Evolutionary conservation across 2,888 invertebrate genomes (phyloP), one percentile per base, ranked within the genome.

Genomic region (Acleris sparsana): DNA sequence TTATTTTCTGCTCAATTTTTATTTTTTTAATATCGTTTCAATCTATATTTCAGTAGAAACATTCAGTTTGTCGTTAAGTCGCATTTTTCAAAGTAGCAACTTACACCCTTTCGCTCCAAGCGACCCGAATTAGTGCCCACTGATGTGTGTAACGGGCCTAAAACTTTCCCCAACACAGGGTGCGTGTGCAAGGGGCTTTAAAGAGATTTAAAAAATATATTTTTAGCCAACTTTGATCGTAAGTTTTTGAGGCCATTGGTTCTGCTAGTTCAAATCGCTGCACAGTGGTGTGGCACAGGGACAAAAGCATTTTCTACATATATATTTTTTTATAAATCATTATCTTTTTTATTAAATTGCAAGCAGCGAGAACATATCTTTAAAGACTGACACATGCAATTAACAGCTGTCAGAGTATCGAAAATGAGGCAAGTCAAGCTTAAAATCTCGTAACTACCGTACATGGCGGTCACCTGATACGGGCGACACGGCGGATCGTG

Each of bases 91-190:
- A 46, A 61, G 11, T 29, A 9, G 7, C 13, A 59, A 80, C 79
- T 83, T 91, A 85, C 78, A 80, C 68, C 85, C 73, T 86, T 89
- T 85, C 76, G 53, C 71, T 71, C 70, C 68, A 71, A 79, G 80
- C 69, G 60, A 49, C 62, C 72, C 88, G 88, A 85, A 91, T 91
- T 82, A 87, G 86, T 86, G 85, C 73, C 75, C 90, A 89, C 72
- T 82, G 88, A 87, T 86, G 91, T 90, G 89, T 89, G 82, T 86
- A 80, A 91, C 86, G 87, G 88, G 88, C 77, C 85, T 81, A 84
- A 88, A 89, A 88, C 80, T 87, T 87, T 88, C 82, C 86, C 79
- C 84, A 80, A 82, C 73, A 74, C 78, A 78, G 77, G 76, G 78
- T 67, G 69, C 69, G 72, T 78, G 77, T 78, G 76, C 72, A 75